Conservation (phyloP, 2,797 vertebrate species). For the Myiotriccus ornatus region DNA sequence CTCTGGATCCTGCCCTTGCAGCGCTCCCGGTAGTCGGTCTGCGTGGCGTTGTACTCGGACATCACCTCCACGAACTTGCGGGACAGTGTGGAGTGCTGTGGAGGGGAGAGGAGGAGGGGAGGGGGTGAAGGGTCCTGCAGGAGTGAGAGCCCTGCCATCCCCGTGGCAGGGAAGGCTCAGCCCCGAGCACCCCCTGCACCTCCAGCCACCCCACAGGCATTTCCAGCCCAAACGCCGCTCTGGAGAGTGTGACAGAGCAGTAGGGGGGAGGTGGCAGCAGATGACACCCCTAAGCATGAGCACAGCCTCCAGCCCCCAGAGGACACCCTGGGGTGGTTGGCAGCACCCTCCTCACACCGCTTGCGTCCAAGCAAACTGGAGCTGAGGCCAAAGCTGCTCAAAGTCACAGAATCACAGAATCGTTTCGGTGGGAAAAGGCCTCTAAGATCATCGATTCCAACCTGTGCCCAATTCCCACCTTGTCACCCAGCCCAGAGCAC, state of each 20-base stretch:
- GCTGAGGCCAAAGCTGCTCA: not conserved
- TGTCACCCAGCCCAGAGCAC: not conserved
- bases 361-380: not conserved
- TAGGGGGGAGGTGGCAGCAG: not conserved
- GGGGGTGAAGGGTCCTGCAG: not conserved
- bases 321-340: not conserved
- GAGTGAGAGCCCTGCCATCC: not conserved
- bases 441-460: not conserved
- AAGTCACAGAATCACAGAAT: not conserved
- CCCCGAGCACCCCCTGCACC: not conserved
- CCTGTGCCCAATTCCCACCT: accelerated
- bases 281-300: not conserved
- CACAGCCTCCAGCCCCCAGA: not conserved
- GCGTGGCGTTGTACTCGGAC: conserved; percentile 95
- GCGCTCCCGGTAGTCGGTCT: conserved; percentile 95
- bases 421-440: not conserved
- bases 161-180: not conserved
- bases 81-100: conserved; percentile 92
- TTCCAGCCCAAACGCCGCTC: not conserved
- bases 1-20: conserved; percentile 97
- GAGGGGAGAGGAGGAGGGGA: not conserved
- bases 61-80: conserved; percentile 98
- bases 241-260: not conserved
- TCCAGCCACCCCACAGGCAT: not conserved
- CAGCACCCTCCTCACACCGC: not conserved